phyloP scores from a whole-genome alignment of 2,113 vertebrate species.

The Oreochromis tanganicae region DNA sequence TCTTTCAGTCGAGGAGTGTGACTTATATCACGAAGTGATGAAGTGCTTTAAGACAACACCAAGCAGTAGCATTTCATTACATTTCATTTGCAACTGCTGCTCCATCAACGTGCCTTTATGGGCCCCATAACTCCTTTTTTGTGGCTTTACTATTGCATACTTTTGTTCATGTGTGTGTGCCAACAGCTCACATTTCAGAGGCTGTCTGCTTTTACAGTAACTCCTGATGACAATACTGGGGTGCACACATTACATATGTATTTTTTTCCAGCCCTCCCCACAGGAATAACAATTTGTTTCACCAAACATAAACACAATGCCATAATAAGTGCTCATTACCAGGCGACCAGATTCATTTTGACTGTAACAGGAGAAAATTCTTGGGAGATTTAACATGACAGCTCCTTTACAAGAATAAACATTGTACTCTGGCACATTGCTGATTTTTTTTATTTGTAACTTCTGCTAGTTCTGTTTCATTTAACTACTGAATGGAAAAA shows the following conservation, averaged over 20 bases:
- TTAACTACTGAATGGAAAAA: not conserved
- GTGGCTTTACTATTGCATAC: constrained; percentile 12
- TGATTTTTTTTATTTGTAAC: constrained; percentile 19
- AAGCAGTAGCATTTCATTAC: constrained; percentile 35
- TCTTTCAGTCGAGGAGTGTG: not conserved
- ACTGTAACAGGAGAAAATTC: constrained; percentile 47
- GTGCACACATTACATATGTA: constrained; percentile 49
- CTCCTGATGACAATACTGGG: constrained; percentile 43
- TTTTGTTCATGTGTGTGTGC: constrained; percentile 3
- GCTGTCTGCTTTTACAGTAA: constrained; percentile 26
- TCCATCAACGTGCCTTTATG: constrained; percentile 24
- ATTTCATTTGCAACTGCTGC: constrained; percentile 40
- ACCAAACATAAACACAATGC: constrained; percentile 54
- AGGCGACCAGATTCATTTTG: constrained; percentile 52
- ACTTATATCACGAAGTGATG: not conserved
- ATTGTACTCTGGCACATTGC: constrained; percentile 48
- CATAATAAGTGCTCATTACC: constrained; percentile 59
- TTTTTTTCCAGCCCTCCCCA: constrained; percentile 32
- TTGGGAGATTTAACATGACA: constrained; percentile 56
- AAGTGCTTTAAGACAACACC: constrained; percentile 21
- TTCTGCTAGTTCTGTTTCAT: not conserved
- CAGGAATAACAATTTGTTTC: constrained; percentile 56
- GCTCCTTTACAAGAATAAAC: constrained; percentile 42
- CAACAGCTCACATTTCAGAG: constrained; percentile 37
- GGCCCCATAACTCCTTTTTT: constrained; percentile 29